A percentile compares a stretch with the other conserved stretches of the same genome.
phyloP scores from a whole-genome alignment of 2,113 vertebrate genomes.

The Opisthocomus hoazin region DNA sequence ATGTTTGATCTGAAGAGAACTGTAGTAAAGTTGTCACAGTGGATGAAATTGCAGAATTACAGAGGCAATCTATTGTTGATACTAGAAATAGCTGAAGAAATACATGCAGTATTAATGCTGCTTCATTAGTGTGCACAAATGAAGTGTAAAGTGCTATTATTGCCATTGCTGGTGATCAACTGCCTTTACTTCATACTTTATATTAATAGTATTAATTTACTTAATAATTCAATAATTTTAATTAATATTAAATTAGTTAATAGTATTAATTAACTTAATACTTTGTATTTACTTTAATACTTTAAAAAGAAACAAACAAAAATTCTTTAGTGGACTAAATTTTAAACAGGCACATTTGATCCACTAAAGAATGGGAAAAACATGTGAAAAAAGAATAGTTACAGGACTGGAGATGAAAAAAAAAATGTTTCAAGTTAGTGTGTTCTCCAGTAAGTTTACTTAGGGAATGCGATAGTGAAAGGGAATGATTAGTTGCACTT shows the following conservation, averaged over 20 bases:
- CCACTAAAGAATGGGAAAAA: not conserved
- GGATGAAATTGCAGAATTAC: not conserved
- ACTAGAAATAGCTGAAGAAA: not conserved
- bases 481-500: not conserved
- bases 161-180: not conserved
- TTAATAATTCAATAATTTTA: no score
- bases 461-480: not conserved
- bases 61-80: not conserved
- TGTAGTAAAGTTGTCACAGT: not conserved
- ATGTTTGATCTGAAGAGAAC: not conserved
- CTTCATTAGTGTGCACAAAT: not conserved
- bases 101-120: not conserved
- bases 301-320: not conserved
- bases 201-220: no score
- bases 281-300: no score
- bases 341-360: not conserved
- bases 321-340: not conserved
- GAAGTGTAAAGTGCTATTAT: not conserved
- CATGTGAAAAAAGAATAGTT: not conserved
- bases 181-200: not conserved
- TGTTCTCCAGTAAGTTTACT: not conserved
- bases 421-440: not conserved
- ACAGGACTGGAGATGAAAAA: not conserved
- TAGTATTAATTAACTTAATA: no score
- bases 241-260: no score